Evolutionary conservation across 2,113 vertebrate genomes (phyloP), one percentile per base, ranked within the genome.

Genomic region (Clarias macrocephalus): DNA sequence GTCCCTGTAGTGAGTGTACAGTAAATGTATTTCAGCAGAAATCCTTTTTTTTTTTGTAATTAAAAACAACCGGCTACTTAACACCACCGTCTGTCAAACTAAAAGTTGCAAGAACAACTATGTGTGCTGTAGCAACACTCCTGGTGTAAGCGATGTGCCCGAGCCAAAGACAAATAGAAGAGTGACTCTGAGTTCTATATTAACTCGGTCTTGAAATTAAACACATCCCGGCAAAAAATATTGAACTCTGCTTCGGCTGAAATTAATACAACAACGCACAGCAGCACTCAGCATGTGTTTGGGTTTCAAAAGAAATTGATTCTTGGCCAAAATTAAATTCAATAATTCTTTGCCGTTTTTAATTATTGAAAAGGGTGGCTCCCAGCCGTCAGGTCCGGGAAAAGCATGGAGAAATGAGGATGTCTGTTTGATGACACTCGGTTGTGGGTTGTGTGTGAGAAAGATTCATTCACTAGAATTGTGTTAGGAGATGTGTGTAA

Each of bases 221-320:
- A 90, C 54, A 75, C 75, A 82, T 30, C 81, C 77, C 85, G 85
- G 68, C 70, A 85, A 83, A 82, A 85, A 85, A 87, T 88, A 85
- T 84, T 90, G 85, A 85, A 87, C 86, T 90, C 75, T 84, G 59
- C 63, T 62, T 76, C 19, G 11, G 30, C 37, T 86, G 83, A 83
- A 83, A 87, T 88, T 89, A 89, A 89, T 83, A 82, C 54, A 62
- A 88, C 84, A 86, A 82, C 48, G 79, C 85, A 85, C 73, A 73
- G 72, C 52, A 85, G 59, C 88, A 85, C 82, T 65, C 87, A 63
- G 86, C 76, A 85, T 60, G 70, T 88, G 88, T 88, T 86, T 89
- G 60, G 82, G 85, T 86, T 86, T 86, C 81, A 73, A 76, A 83
- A 79, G 66, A 25, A 83, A 66, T 83, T 54, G 68, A 62, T 63